phyloP scores from a whole-genome alignment of 2,113 vertebrate species.

The Acanthisitta chloris region DNA sequence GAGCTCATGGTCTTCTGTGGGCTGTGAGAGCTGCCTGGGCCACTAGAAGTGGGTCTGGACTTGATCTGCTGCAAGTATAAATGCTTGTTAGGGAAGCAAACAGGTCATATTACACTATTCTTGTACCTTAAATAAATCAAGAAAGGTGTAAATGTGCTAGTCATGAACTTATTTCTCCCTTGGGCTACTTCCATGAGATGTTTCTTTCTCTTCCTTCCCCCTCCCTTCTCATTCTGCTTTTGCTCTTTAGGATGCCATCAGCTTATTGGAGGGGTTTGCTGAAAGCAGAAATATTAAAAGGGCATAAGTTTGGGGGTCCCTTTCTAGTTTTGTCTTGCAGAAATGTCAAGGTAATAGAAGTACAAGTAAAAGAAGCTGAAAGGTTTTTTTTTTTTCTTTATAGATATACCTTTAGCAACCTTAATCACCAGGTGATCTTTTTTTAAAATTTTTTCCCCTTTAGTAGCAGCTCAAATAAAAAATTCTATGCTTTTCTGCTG shows the following conservation, averaged over 20 bases:
- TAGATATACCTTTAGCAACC: neutral
- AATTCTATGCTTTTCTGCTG: neutral
- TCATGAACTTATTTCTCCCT: slow-evolving; percentile 48
- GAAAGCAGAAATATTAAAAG: neutral
- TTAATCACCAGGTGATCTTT: neutral
- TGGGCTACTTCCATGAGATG: slow-evolving; percentile 35
- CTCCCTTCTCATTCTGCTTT: neutral
- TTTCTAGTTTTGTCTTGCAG: neutral
- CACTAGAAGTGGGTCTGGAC: slow-evolving; percentile 10
- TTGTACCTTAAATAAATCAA: slow-evolving; percentile 64
- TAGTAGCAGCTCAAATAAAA: neutral
- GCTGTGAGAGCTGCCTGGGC: neutral
- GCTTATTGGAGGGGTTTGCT: neutral
- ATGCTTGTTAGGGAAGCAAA: slow-evolving; percentile 46
- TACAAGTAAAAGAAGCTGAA: neutral
- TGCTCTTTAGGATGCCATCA: neutral
- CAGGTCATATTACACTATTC: slow-evolving; percentile 48
- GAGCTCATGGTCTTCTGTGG: neutral
- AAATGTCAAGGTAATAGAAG: neutral
- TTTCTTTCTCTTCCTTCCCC: slow-evolving; percentile 32
- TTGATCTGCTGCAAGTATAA: slow-evolving; percentile 35
- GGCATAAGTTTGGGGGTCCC: neutral
- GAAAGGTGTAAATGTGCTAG: slow-evolving; percentile 66
- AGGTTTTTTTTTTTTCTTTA: neutral
- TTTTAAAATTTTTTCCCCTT: neutral